Conservation (phyloP, 2,888 invertebrate genomes). For the Drosophila atroscutellata region DNA sequence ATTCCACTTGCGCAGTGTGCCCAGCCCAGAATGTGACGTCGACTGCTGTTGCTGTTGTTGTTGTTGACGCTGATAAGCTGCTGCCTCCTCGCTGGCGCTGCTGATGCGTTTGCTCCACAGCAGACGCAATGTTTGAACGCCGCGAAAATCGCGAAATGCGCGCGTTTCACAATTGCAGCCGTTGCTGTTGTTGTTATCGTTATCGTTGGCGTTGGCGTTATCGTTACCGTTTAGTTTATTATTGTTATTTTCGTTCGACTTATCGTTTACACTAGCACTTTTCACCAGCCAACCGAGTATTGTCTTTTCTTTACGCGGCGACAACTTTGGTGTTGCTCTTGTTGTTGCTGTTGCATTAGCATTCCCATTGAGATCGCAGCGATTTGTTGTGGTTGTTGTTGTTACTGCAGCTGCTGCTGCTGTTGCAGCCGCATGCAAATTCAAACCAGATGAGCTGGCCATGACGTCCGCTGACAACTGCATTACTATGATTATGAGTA, state of each 20-base stretch:
- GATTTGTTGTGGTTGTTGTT: slow-evolving; percentile 10
- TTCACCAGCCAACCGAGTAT: slow-evolving; percentile 82
- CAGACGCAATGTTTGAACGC: slow-evolving; percentile 83
- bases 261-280: slow-evolving; percentile 61
- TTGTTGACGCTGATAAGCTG: slow-evolving; percentile 19
- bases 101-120: slow-evolving; percentile 84
- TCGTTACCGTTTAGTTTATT: slow-evolving; percentile 20
- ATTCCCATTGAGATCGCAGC: slow-evolving; percentile 60
- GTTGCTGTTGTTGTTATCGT: slow-evolving; percentile 29
- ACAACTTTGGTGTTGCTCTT: slow-evolving; percentile 19
- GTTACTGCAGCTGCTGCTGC: slow-evolving; percentile 9
- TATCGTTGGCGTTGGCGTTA: slow-evolving; percentile 24
- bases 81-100: slow-evolving; percentile 64
- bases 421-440: slow-evolving; percentile 33
- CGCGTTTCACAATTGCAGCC: slow-evolving; percentile 64
- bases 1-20: slow-evolving; percentile 72
- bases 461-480: slow-evolving; percentile 41
- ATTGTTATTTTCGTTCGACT: slow-evolving; percentile 46
- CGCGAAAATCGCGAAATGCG: slow-evolving; percentile 80
- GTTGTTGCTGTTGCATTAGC: slow-evolving; percentile 21
- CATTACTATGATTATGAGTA: slow-evolving; percentile 26
- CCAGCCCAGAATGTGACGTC: slow-evolving; percentile 39
- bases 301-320: slow-evolving; percentile 79
- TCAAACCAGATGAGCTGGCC: slow-evolving; percentile 39
- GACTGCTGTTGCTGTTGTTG: not conserved